Base-by-base conservation (phyloP, 2,888 invertebrate species). In the Zaprionus lineosus region DNA sequence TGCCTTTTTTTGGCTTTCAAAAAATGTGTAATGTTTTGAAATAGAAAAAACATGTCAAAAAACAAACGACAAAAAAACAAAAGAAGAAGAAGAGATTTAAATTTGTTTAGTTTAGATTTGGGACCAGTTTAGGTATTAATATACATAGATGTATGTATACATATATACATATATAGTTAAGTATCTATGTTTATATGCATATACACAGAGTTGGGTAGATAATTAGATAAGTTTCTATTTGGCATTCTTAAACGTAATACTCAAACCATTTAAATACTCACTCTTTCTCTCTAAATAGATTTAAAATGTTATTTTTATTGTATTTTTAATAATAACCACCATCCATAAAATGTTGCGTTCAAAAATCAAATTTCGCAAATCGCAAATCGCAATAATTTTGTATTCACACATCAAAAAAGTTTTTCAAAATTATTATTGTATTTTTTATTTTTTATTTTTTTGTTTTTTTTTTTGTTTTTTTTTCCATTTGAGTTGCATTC, bases 211-310 rank as follows among this genome's bases (percentile, higher is more conserved):
- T n/a, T n/a, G 46, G 26, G 14, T 52, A 44, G 47, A 44, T 46
- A 31, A 37, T 31, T 44, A 26, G 48, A 48, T 70, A 57, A 34
- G 51, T 77, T 59, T 62, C 74, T 79, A 79, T 72, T 53, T 56
- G 66, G 82, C 86, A 79, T 86, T 86, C 79, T 79, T 82, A 81
- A 83, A 84, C 77, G 68, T 82, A 79, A 75, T 71, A 84, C 40
- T 56, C 85, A 83, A 86, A 86, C 76, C 75, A 84, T 76, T 76
- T 73, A 73, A 86, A 88, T 89, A 89, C 89, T 89, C 89, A 89
- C 89, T 90, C 89, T 90, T 89, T 88, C 88, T 88, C 79, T 88
- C 89, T 89, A 88, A 82, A 85, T 82, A 86, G 86, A 66, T 84
- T 81, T 62, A 67, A 85, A 85, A 79, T 24, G 8, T 73, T 60